Conservation (phyloP, 2,797 vertebrate genomes). For the Capromys pilorides region DNA sequence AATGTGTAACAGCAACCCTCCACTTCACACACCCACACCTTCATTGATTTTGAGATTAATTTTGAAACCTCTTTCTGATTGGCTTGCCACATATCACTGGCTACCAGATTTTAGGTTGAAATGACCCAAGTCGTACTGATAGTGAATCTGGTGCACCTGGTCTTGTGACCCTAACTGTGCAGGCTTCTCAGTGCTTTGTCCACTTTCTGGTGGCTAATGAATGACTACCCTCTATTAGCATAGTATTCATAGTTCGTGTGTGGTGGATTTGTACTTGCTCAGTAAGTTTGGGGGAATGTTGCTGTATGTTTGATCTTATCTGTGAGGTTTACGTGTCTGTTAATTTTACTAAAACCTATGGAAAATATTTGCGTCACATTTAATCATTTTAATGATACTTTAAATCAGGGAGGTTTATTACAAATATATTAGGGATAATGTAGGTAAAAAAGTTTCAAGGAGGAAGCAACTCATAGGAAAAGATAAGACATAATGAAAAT, state of each 20-base stretch:
- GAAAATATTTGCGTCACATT: conserved; percentile 41
- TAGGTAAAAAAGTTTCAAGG: conserved; percentile 58
- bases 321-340: conserved; percentile 35
- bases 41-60: conserved; percentile 68
- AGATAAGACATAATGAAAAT: conserved; percentile 54
- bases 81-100: conserved; percentile 61
- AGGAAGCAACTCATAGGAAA: conserved; percentile 53
- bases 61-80: conserved; percentile 56
- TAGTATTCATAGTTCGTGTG: conserved; percentile 37
- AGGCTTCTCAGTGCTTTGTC: conserved; percentile 18
- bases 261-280: conserved; percentile 61
- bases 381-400: conserved; percentile 43
- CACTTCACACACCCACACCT: conserved; percentile 27
- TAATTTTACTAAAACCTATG: conserved; percentile 46
- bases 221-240: conserved; percentile 18
- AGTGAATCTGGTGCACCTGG: conserved; percentile 67
- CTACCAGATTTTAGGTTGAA: conserved; percentile 59
- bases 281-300: conserved; percentile 62
- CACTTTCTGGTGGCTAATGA: neutral
- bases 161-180: neutral
- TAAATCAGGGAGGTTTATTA: conserved; percentile 51
- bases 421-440: conserved; percentile 20
- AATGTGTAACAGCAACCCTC: conserved; percentile 46
- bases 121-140: conserved; percentile 70
- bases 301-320: conserved; percentile 53